Base-by-base conservation (phyloP, 2,113 vertebrate species). In the Oophaga pumilio region DNA sequence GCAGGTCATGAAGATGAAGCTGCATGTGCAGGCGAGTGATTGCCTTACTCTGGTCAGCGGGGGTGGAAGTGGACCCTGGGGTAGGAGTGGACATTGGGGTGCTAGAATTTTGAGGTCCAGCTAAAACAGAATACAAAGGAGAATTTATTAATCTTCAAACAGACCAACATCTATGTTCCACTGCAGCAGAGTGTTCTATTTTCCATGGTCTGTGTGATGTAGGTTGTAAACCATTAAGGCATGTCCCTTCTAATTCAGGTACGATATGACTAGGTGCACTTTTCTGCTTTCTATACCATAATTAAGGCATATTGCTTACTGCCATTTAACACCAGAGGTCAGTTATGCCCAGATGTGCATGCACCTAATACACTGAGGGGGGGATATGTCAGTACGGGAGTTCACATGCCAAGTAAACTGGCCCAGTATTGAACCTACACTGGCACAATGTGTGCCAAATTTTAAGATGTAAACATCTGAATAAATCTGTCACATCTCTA, bases 1-100 rank as follows among this genome's bases (percentile, higher is more conserved):
- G 97, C 89, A 99, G 94, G 90, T 97, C 97, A 1, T 98, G 96
- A 86, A 99, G 95, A 89, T 99, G 97, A 88, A 98, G 95, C 94
- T 99, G 97, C 97, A 99, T 98, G 93, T 99, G 97, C 90, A 99
- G 89, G 50, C 96, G 96, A 86, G 93, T 95, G 89, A 96, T 89
- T 14, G 96, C 93, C 4, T 95, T 96, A 90, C 96, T 91, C 88
- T 94, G 97, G 6, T 93, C 95, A 0, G 93, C 93, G 0, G 94
- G 93, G 0, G 93, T 93, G 88, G 93, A 89, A 89, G 77, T 89
- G 56, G 92, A 92, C 0, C 96, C 93, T 6, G 97, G 95, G 0
- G 96, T 96, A 0, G 97, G 96, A 0, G 91, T 94, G 0, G 90
- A 97, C 95, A 91, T 95, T 12, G 76, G 94, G 0, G 94, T 94